Conservation (phyloP, 2,888 invertebrate genomes). For the Girardia tigrina region DNA sequence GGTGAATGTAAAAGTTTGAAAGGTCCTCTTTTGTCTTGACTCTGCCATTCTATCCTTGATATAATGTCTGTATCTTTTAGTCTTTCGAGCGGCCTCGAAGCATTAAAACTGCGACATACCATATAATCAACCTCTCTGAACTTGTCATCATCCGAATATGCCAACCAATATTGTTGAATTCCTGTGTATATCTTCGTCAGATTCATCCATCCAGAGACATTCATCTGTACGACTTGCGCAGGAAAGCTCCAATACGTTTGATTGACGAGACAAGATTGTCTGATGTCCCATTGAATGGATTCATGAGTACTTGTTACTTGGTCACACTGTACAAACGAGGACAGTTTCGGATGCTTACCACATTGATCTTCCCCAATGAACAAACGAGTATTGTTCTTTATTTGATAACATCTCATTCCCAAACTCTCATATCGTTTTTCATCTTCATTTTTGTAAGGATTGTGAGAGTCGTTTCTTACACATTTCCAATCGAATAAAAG, state of each 20-base stretch:
- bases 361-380: background rate
- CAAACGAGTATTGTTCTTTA: background rate
- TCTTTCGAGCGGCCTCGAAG: background rate
- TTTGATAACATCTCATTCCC: background rate
- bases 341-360: background rate
- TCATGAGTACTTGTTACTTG: background rate
- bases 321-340: background rate
- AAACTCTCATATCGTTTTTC: background rate
- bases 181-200: background rate
- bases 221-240: background rate
- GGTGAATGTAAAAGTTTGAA: background rate
- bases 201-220: background rate
- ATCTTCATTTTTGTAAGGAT: background rate
- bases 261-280: background rate
- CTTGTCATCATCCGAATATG: background rate
- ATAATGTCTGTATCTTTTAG: background rate
- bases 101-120: background rate
- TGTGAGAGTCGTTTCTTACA: background rate
- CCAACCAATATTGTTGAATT: background rate
- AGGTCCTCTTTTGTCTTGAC: background rate
- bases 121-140: background rate
- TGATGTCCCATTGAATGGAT: background rate
- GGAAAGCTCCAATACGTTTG: background rate
- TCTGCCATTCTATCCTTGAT: background rate
- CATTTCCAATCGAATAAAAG: background rate